Evolutionary conservation across 2,888 invertebrate species (phyloP).

Genomic region (Sesamia inferens): DNA sequence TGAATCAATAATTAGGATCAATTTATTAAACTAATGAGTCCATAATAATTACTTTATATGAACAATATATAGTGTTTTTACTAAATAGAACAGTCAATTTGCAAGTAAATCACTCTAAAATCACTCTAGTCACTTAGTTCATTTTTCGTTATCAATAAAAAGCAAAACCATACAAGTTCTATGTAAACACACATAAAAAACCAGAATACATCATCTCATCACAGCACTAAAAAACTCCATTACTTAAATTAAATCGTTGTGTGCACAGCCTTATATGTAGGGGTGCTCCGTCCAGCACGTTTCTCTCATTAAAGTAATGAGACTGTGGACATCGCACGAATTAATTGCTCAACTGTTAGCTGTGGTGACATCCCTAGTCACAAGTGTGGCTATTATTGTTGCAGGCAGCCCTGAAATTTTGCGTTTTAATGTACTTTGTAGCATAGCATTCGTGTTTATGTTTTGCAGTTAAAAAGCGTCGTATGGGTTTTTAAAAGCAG

Average conservation of each 20-base stretch:
- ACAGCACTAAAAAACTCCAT: constrained; percentile 42
- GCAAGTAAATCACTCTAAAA: no score
- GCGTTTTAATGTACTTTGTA: constrained; percentile 58
- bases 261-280: constrained; percentile 59
- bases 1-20: background rate
- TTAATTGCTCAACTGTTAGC: constrained; percentile 76
- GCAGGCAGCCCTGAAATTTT: constrained; percentile 51
- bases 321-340: constrained; percentile 74
- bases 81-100: background rate
- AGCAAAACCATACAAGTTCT: no score
- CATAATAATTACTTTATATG: background rate
- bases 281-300: constrained; percentile 72
- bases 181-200: constrained; percentile 5
- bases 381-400: constrained; percentile 58
- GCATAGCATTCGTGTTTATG: constrained; percentile 41
- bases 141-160: background rate
- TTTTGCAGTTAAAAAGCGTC: constrained; percentile 37
- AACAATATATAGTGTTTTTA: background rate
- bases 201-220: constrained; percentile 37
- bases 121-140: background rate
- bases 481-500: constrained; percentile 38
- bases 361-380: constrained; percentile 63
- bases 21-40: background rate
- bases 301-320: constrained; percentile 83
- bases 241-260: constrained; percentile 51